These are phyloP conservation scores for Sciurus niger DNA, from an alignment of 2,113 vertebrate genomes.

Conservation along the genomic window DNA sequence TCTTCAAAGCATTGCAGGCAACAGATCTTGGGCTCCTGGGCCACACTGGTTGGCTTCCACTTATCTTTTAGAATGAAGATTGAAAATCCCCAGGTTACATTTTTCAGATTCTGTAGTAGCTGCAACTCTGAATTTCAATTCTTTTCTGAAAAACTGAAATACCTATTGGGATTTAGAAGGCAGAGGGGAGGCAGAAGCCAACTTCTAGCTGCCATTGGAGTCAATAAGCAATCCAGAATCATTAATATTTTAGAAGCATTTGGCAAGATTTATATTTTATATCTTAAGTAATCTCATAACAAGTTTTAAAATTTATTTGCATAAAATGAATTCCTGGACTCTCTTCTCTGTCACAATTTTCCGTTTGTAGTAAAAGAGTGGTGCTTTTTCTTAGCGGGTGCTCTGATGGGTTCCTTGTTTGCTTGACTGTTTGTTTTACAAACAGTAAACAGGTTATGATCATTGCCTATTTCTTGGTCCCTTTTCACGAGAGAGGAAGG, in stretches of 20 bases:
- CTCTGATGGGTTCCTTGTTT: not conserved
- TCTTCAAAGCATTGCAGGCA: not conserved
- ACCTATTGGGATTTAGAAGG: not conserved
- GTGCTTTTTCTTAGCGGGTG: not conserved
- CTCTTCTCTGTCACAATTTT: not conserved
- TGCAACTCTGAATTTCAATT: conserved; percentile 14
- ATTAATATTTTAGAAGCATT: conserved; percentile 26
- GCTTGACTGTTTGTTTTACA: not conserved
- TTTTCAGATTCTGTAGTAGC: not conserved
- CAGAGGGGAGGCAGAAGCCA: not conserved
- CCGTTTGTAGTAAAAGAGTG: not conserved
- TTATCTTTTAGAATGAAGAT: not conserved
- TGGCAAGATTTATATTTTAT: not conserved
- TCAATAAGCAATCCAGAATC: not conserved
- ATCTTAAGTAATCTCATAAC: not conserved
- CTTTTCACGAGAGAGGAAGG: not conserved
- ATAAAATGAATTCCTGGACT: conserved; percentile 28
- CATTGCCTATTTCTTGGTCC: not conserved
- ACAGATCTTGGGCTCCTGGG: not conserved
- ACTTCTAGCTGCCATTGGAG: not conserved
- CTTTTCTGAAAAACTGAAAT: not conserved
- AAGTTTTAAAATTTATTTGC: conserved; percentile 22
- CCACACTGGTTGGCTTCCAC: not conserved
- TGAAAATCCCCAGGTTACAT: not conserved
- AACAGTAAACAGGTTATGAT: too few relatives aligned